Base-by-base conservation (phyloP, 2,888 invertebrate genomes). In the Morinoia aosen region DNA sequence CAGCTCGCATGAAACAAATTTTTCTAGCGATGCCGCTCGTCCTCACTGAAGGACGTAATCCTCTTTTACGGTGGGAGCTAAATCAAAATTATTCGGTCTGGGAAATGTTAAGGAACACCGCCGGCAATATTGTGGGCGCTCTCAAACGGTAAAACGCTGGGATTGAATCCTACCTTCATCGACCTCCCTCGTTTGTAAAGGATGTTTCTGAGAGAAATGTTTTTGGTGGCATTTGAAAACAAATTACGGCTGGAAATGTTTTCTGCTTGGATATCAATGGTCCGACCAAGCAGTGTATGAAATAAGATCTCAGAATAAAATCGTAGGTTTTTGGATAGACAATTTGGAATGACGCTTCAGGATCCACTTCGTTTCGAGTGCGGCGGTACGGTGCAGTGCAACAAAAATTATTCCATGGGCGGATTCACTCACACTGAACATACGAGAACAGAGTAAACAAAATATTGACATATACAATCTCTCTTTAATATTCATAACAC, bases 51-150 rank as follows among this genome's bases (percentile, higher is more conserved):
- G 76, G 25, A 33, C 33, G 76, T 76, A 33, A 76, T 76, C 76
- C 76, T 76, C 76, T 76, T 76, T 76, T 76, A 76, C 76, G 33
- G 25, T 33, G 76, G 19, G 76, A 76, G 76, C 76, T 76, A 76
- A 76, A 76, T 76, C 76, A 76, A 76, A 76, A 76, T 76, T 76
- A 76, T 76, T 76, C 76, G 76, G 76, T 76, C 76, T 76, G 76
- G 76, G 76, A 33, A 76, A 76, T 33, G 76, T 76, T 76, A 76
- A 76, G 76, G 33, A 76, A 76, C 76, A 76, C 76, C 25, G 76
- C 25, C 76, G 33, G 33, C 76, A 76, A 33, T 33, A 76, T 76
- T 76, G 76, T 33, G 76, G 76, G 76, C 76, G 61, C 76, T 76
- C 76, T 33, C 19, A 33, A 10, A 16, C 25, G 76, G 25, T 33